phyloP scores from a whole-genome alignment of 2,888 invertebrate genomes.

The Synergus gifuensis region DNA sequence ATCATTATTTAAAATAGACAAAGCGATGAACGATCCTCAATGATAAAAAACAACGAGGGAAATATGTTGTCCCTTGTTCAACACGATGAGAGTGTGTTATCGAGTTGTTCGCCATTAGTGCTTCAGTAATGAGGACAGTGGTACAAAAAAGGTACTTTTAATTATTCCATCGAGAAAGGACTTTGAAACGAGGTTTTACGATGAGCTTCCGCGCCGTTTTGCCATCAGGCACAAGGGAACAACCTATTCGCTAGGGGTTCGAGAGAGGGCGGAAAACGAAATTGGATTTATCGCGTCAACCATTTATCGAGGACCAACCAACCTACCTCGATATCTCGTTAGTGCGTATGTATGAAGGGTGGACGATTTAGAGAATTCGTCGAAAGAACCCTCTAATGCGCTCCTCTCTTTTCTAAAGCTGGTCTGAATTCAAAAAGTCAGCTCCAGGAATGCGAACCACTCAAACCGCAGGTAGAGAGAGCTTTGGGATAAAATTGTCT shows the following conservation, averaged over 20 bases:
- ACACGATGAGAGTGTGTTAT: slow-evolving; percentile 31
- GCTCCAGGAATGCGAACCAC: slow-evolving; percentile 10
- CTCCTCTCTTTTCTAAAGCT: neutral
- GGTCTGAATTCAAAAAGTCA: slow-evolving; percentile 8
- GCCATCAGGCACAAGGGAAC: slow-evolving; percentile 47
- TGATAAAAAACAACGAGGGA: neutral
- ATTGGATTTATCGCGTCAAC: slow-evolving; percentile 60
- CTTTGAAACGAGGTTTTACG: slow-evolving; percentile 41
- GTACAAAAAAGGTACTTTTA: slow-evolving; percentile 41
- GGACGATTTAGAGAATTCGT: slow-evolving; percentile 46
- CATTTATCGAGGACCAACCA: slow-evolving; percentile 53
- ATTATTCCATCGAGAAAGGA: slow-evolving; percentile 36
- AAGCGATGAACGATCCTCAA: neutral
- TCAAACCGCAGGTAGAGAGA: slow-evolving; percentile 2
- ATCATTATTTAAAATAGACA: neutral
- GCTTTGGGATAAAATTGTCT: neutral
- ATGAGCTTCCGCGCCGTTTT: slow-evolving; percentile 41
- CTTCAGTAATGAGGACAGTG: slow-evolving; percentile 35
- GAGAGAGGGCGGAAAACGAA: slow-evolving; percentile 56
- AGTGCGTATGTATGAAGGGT: slow-evolving; percentile 42
- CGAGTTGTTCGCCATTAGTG: slow-evolving; percentile 40
- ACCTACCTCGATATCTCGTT: slow-evolving; percentile 51
- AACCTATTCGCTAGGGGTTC: slow-evolving; percentile 50
- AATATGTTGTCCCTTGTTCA: slow-evolving; percentile 13
- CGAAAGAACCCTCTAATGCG: slow-evolving; percentile 20